These are phyloP conservation scores for Psittacula derbiana DNA, from an alignment of 2,797 vertebrate species.

Conservation along the genomic window DNA sequence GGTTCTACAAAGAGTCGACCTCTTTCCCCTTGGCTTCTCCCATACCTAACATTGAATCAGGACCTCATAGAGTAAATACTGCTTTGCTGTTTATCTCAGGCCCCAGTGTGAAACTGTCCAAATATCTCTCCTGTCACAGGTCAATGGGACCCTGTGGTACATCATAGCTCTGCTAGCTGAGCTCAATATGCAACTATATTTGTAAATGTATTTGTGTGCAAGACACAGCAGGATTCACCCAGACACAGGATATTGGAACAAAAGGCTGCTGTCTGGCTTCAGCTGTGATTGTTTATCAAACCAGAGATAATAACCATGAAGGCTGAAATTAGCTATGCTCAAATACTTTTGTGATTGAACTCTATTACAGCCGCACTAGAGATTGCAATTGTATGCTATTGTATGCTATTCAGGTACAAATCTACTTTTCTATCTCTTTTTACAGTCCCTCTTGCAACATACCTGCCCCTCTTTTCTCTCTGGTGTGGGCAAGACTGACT, in stretches of 20 bases:
- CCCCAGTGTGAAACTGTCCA: background rate
- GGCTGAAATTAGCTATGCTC: background rate
- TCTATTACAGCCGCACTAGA: background rate
- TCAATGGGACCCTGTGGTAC: background rate
- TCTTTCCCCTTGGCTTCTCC: background rate
- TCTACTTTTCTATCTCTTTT: background rate
- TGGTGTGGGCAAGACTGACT: rapidly evolving
- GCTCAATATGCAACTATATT: background rate
- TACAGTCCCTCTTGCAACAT: background rate
- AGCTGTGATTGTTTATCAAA: background rate
- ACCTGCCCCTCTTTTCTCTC: background rate
- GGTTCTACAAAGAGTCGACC: background rate
- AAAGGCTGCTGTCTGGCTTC: background rate
- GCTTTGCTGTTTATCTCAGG: background rate
- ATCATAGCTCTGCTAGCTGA: background rate
- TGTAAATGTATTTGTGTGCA: background rate
- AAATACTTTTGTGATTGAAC: background rate
- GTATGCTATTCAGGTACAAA: background rate
- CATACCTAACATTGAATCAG: background rate
- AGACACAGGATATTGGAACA: background rate
- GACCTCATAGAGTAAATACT: background rate
- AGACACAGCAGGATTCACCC: background rate
- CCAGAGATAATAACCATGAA: background rate
- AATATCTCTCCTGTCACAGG: background rate
- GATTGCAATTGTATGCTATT: background rate